These are phyloP conservation scores for Tilapia sparmanii DNA, from an alignment of 2,113 vertebrate species.

Conservation along the genomic window DNA sequence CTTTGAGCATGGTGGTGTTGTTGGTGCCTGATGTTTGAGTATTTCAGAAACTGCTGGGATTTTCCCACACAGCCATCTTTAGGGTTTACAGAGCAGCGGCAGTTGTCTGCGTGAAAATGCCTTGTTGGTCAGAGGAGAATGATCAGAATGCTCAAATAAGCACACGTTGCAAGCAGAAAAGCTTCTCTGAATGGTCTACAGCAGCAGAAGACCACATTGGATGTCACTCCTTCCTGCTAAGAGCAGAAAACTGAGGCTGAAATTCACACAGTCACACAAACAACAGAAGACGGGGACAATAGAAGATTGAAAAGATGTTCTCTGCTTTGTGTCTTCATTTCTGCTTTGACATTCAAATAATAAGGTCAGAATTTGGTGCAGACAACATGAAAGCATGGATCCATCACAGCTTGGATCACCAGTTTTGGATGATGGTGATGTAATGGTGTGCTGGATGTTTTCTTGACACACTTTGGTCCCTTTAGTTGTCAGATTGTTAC, in stretches of 20 bases:
- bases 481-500: background rate
- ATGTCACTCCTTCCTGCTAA: too few species aligned
- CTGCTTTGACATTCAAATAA: background rate
- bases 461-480: background rate
- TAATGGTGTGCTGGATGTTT: background rate
- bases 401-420: background rate
- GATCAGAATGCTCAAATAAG: background rate
- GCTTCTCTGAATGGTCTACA: background rate
- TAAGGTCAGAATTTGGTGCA: background rate
- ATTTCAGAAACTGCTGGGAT: background rate
- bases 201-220: background rate
- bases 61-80: background rate
- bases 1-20: background rate
- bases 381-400: background rate
- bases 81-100: background rate
- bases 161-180: fast-evolving
- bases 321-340: background rate
- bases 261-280: background rate
- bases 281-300: fast-evolving
- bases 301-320: background rate
- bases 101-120: background rate
- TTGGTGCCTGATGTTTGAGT: background rate
- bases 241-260: background rate
- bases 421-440: background rate
- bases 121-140: background rate